Evolutionary conservation across 2,797 vertebrate species (phyloP).

Genomic region (Fistularia commersonii): DNA sequence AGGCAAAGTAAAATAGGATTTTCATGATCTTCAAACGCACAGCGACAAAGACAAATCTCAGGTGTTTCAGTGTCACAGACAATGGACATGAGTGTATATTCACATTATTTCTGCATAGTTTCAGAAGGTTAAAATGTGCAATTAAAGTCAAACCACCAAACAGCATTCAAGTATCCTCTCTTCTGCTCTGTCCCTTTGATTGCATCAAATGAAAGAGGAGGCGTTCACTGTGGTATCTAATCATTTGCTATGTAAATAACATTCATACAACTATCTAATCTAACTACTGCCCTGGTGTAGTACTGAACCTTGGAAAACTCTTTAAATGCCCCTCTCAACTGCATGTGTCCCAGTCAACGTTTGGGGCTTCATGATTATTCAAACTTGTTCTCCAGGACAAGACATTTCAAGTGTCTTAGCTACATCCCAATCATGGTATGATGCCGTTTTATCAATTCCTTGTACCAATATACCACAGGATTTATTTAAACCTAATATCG

Average conservation of each 20-base stretch:
- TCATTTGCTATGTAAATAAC: conserved; percentile 43
- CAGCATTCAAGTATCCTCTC: too few relatives aligned
- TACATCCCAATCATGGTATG: not conserved
- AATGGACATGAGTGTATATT: conserved; percentile 35
- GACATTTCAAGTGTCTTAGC: conserved; percentile 22
- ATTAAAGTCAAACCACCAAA: conserved; percentile 33
- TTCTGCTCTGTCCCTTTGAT: conserved; percentile 19
- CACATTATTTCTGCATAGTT: conserved; percentile 72
- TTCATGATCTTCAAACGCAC: conserved; percentile 2
- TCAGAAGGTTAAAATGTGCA: conserved; percentile 50
- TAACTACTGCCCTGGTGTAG: conserved; percentile 24
- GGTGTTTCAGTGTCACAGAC: conserved; percentile 30
- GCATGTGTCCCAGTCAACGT: conserved; percentile 25
- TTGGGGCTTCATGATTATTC: not conserved
- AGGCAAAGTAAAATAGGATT: conserved; percentile 36
- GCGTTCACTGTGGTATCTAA: conserved; percentile 34
- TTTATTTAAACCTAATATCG: too few relatives aligned
- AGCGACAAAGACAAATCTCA: conserved; percentile 27
- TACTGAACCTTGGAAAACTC: conserved; percentile 13
- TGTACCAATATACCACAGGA: too few relatives aligned
- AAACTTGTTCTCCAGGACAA: conserved; percentile 3
- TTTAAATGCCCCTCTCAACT: conserved; percentile 6
- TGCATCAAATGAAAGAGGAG: conserved; percentile 45
- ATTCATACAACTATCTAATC: conserved; percentile 28
- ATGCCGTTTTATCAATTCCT: too few relatives aligned